These are phyloP conservation scores for Drosophila phalerata DNA, from an alignment of 2,888 invertebrate species.

Conservation along the genomic window DNA sequence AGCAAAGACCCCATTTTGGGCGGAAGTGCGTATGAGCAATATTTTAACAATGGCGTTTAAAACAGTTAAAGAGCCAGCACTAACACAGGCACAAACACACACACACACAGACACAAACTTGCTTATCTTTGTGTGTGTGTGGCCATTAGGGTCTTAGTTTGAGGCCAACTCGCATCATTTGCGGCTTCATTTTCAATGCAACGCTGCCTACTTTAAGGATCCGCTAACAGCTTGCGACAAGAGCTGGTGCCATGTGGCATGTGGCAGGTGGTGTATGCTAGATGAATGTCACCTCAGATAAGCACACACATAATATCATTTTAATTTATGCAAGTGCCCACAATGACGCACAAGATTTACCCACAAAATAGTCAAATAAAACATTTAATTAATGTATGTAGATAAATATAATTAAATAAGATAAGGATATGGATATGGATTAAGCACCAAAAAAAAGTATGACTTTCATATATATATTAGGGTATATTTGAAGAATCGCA, in stretches of 20 bases:
- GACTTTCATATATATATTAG: not conserved
- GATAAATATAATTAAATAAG: conserved; percentile 7
- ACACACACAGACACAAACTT: conserved; percentile 11
- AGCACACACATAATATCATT: conserved; percentile 71
- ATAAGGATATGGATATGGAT: not conserved
- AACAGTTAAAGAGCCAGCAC: conserved; percentile 78
- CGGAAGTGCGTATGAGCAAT: conserved; percentile 83
- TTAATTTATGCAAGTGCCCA: conserved; percentile 68
- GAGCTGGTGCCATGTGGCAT: not conserved
- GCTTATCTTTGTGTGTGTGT: conserved; percentile 34
- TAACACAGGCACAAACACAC: conserved; percentile 32
- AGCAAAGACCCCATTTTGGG: conserved; percentile 74
- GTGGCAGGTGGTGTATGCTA: not conserved
- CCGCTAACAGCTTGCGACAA: conserved; percentile 19
- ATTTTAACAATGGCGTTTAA: conserved; percentile 84
- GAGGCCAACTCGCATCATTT: conserved; percentile 57
- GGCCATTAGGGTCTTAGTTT: conserved; percentile 75
- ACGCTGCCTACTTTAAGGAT: conserved; percentile 60
- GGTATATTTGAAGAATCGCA: not conserved
- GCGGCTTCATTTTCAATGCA: conserved; percentile 50
- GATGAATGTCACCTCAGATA: conserved; percentile 52
- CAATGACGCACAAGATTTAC: conserved; percentile 57
- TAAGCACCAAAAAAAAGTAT: too few species aligned
- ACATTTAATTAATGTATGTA: conserved; percentile 66
- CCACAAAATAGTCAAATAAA: conserved; percentile 40